Percentiles rank a stretch among this genome's conserved stretches.
Evolutionary conservation across 1,140 invertebrate genomes (phyloP).

Genomic region (Colletes latitarsis): DNA sequence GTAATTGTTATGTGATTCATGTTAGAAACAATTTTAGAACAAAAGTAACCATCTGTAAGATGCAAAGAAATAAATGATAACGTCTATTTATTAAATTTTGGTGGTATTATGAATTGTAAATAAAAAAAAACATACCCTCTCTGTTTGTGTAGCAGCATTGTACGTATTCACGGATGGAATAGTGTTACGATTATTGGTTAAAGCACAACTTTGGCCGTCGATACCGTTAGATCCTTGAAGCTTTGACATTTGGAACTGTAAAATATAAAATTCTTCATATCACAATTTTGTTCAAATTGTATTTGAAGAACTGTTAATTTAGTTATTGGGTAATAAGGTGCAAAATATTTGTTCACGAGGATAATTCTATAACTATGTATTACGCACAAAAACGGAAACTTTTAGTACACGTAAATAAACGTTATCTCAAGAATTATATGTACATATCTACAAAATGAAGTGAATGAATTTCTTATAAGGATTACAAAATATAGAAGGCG

Average conservation of each 20-base stretch:
- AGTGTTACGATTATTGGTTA: slow-evolving; percentile 55
- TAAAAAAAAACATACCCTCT: slow-evolving; percentile 82
- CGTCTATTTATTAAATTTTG: not conserved
- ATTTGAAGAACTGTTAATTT: not conserved
- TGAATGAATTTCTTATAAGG: no score
- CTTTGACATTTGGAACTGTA: slow-evolving; percentile 76
- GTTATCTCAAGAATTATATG: no score
- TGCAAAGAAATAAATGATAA: slow-evolving; percentile 3
- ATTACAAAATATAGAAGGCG: no score
- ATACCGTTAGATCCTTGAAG: slow-evolving; percentile 71
- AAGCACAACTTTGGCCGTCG: slow-evolving; percentile 63
- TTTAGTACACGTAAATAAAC: no score
- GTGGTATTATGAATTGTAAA: not conserved
- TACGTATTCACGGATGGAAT: slow-evolving; percentile 73
- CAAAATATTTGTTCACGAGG: not conserved
- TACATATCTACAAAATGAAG: no score
- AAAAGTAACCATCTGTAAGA: not conserved
- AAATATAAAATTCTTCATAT: slow-evolving; percentile 24
- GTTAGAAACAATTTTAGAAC: not conserved
- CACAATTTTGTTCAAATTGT: not conserved
- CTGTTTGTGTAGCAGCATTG: slow-evolving; percentile 88
- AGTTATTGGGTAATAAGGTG: not conserved
- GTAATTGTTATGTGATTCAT: not conserved
- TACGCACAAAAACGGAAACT: no score
- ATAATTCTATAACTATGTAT: not conserved